Percentiles rank a stretch among this genome's conserved stretches.
phyloP scores from a whole-genome alignment of 1,140 invertebrate species.

The Halesus radiatus region DNA sequence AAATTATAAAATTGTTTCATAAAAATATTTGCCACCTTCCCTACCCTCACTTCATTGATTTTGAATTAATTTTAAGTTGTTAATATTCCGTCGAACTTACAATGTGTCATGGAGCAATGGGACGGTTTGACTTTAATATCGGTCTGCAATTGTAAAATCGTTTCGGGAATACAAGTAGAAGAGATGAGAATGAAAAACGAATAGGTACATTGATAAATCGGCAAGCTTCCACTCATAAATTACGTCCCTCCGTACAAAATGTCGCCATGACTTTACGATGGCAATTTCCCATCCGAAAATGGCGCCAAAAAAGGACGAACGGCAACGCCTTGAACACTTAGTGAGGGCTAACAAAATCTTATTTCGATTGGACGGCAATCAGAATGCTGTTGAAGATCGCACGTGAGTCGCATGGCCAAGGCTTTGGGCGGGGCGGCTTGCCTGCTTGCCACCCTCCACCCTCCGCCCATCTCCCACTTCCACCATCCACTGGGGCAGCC shows the following conservation, averaged over 20 bases:
- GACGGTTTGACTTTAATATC: not conserved
- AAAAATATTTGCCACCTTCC: no score
- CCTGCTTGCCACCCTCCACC: no score
- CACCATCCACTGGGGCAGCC: not conserved
- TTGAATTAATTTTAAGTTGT: no score
- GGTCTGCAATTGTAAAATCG: constrained; percentile 19
- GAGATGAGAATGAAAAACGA: constrained; percentile 39
- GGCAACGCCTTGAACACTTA: constrained; percentile 59
- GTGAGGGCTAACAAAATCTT: constrained; percentile 70
- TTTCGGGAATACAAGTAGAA: constrained; percentile 23
- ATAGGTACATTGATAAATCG: constrained; percentile 47
- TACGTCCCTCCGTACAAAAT: constrained; percentile 50
- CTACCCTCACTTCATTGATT: no score
- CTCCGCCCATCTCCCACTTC: not conserved
- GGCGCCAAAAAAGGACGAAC: constrained; percentile 53
- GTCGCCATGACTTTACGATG: constrained; percentile 53
- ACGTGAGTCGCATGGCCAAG: constrained; percentile 68
- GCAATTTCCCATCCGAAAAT: constrained; percentile 52
- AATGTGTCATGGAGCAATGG: not conserved
- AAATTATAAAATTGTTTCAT: no score
- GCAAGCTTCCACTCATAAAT: constrained; percentile 52
- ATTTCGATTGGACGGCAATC: constrained; percentile 72
- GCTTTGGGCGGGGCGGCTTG: constrained; percentile 12
- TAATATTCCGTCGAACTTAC: no score
- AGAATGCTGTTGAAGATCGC: constrained; percentile 69